Percentiles rank a stretch among this genome's conserved stretches.
phyloP scores from a whole-genome alignment of 2,888 invertebrate species.

The Petrolisthes manimaculis region DNA sequence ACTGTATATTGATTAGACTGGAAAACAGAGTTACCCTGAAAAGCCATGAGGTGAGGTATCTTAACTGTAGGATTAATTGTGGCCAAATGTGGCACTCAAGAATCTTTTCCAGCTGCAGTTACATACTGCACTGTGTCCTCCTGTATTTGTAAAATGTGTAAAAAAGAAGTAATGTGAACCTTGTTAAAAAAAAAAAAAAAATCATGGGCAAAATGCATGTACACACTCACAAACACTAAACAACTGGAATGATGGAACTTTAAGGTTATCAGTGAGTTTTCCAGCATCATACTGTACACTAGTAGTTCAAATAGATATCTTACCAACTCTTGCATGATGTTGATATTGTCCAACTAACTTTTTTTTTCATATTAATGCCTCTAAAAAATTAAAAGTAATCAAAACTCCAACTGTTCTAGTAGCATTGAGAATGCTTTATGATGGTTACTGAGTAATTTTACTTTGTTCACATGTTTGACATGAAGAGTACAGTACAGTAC shows the following conservation, averaged over 20 bases:
- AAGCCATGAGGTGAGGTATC: too few species aligned
- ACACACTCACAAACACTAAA: constrained; percentile 5
- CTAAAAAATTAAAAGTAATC: neutral
- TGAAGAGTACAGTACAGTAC: too few species aligned
- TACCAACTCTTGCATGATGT: neutral
- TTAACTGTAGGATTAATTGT: too few species aligned
- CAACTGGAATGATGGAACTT: neutral
- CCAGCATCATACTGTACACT: neutral
- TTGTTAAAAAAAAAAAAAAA: neutral
- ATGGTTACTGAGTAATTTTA: too few species aligned
- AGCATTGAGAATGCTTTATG: neutral
- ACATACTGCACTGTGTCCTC: neutral
- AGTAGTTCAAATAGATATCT: neutral
- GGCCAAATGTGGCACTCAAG: too few species aligned
- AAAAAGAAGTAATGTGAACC: neutral
- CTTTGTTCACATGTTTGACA: too few species aligned
- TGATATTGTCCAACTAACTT: neutral
- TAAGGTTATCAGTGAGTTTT: constrained; percentile 8
- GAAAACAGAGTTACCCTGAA: too few species aligned
- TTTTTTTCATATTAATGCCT: neutral
- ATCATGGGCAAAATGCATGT: neutral
- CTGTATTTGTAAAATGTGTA: neutral
- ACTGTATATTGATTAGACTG: too few species aligned
- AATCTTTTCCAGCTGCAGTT: too few species aligned
- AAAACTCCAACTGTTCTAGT: neutral